Percentiles rank a stretch among this genome's conserved stretches.
Conservation (phyloP, 1,140 invertebrate species). For the Bombus turneri region DNA sequence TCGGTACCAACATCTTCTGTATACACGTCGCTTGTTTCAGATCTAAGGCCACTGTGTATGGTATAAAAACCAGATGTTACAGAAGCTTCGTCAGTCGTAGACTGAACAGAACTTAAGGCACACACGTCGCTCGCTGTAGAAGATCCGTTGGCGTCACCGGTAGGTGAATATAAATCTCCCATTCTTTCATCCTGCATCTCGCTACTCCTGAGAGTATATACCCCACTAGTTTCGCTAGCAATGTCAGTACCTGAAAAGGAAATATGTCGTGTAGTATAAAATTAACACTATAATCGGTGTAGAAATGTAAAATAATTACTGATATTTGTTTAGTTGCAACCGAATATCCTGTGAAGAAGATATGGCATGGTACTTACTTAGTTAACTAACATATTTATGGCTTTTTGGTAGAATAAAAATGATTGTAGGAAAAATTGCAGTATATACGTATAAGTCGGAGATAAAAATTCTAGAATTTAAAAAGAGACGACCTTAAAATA, state of each 20-base stretch:
- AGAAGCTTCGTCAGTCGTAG: slow-evolving; percentile 80
- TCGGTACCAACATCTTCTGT: slow-evolving; percentile 71
- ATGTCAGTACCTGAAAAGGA: slow-evolving; percentile 74
- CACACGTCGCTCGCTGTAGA: slow-evolving; percentile 77
- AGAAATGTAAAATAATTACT: not conserved
- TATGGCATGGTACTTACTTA: no score
- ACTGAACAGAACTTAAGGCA: slow-evolving; percentile 77
- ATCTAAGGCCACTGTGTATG: slow-evolving; percentile 79
- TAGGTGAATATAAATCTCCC: slow-evolving; percentile 72
- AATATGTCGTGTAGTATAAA: slow-evolving; percentile 2
- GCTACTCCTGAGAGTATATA: slow-evolving; percentile 89
- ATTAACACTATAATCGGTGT: not conserved
- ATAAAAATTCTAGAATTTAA: no score
- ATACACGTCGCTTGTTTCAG: slow-evolving; percentile 77
- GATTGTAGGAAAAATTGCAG: no score
- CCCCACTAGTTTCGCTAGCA: slow-evolving; percentile 88
- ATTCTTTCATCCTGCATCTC: slow-evolving; percentile 83
- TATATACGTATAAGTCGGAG: no score
- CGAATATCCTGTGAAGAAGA: no score
- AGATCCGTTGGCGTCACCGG: slow-evolving; percentile 74
- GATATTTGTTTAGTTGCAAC: no score
- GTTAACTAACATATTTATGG: no score
- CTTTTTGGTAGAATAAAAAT: no score
- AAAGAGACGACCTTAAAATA: no score
- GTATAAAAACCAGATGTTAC: slow-evolving; percentile 81